These are phyloP conservation scores for Hylaeus volcanicus DNA, from an alignment of 1,140 invertebrate species.

Conservation along the genomic window DNA sequence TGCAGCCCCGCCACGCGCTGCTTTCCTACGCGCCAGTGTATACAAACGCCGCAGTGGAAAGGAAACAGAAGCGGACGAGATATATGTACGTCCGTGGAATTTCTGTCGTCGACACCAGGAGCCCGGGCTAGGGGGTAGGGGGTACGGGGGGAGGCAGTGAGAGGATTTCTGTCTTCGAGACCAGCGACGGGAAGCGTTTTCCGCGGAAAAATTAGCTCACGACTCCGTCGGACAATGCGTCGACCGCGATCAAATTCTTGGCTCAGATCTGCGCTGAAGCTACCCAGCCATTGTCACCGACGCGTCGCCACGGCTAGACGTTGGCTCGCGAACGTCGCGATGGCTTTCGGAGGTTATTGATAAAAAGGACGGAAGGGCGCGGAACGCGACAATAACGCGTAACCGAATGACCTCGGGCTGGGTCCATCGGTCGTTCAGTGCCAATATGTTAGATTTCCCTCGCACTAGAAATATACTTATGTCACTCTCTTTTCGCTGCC, in stretches of 20 bases:
- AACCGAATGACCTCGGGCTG: background rate
- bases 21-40: constrained; percentile 11
- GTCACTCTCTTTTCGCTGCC: constrained; percentile 47
- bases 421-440: background rate
- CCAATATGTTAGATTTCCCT: constrained; percentile 29
- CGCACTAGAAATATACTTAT: constrained; percentile 58
- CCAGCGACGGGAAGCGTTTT: background rate
- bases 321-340: too few relatives aligned
- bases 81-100: constrained; percentile 11
- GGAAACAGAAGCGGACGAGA: constrained; percentile 13
- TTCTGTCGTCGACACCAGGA: background rate
- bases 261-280: background rate
- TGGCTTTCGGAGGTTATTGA: background rate
- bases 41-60: constrained; percentile 8
- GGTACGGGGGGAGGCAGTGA: too few relatives aligned
- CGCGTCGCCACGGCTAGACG: too few relatives aligned
- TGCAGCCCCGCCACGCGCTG: constrained; percentile 12
- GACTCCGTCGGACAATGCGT: too few relatives aligned
- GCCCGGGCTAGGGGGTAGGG: too few relatives aligned
- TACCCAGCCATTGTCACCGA: too few relatives aligned
- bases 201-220: too few relatives aligned
- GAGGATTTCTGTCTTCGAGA: too few relatives aligned
- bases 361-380: background rate
- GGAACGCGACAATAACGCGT: constrained; percentile 6
- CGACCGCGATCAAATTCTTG: too few relatives aligned